A percentile compares a stretch with the other conserved stretches of the same genome.
phyloP scores from a whole-genome alignment of 2,113 vertebrate genomes.

The Tyto alba region DNA sequence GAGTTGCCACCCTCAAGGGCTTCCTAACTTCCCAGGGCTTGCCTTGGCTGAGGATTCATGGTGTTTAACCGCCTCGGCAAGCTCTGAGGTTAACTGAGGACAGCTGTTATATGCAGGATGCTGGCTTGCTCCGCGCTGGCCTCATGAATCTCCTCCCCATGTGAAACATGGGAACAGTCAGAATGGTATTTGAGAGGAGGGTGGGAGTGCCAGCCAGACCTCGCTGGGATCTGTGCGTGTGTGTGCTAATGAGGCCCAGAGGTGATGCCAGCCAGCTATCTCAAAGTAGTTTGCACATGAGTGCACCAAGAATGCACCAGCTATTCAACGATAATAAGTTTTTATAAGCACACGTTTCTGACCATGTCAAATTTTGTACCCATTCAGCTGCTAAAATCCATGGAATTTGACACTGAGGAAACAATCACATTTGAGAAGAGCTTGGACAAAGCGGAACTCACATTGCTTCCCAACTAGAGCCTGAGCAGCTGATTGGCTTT shows the following conservation, averaged over 20 bases:
- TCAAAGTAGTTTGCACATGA: constrained; percentile 36
- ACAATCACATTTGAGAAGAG: neutral
- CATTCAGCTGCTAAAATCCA: constrained; percentile 41
- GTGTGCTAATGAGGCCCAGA: constrained; percentile 57
- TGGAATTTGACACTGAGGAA: constrained; percentile 47
- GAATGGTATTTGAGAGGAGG: neutral
- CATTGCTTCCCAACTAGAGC: constrained; percentile 2
- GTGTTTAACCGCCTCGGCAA: neutral
- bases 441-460: neutral
- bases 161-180: neutral
- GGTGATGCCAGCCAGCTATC: constrained; percentile 26
- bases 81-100: constrained; percentile 40
- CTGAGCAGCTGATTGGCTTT: constrained; percentile 8
- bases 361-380: constrained; percentile 27
- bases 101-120: neutral
- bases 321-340: constrained; percentile 38
- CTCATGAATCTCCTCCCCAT: neutral
- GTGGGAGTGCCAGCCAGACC: neutral
- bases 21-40: neutral
- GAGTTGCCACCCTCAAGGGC: neutral
- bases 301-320: constrained; percentile 55
- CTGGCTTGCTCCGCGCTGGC: neutral
- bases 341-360: constrained; percentile 37
- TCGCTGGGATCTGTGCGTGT: neutral
- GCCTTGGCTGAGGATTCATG: neutral